phyloP scores from a whole-genome alignment of 30 jellyfish, hydroid and myxozoan genomes.

The Hydractinia symbiolongicarpus region DNA sequence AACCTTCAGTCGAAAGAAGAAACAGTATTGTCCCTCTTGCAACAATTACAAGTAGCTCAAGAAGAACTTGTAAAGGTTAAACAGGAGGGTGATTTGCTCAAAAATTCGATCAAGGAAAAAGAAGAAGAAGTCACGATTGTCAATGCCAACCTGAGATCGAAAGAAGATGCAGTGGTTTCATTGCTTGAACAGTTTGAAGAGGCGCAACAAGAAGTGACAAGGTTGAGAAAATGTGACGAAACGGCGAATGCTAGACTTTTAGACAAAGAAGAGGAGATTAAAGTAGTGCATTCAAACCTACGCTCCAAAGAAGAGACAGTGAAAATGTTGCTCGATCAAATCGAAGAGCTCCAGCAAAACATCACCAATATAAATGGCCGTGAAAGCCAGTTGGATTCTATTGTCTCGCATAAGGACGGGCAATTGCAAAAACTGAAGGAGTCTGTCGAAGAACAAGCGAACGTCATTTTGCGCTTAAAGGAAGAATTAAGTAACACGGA shows the following conservation, averaged over 20 bases:
- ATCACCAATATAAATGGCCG: neutral
- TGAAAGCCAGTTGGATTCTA: neutral
- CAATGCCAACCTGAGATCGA: constrained; percentile 23
- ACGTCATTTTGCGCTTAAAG: constrained; percentile 14
- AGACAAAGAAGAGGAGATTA: neutral
- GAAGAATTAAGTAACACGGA: constrained; percentile 30
- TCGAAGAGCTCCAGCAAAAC: constrained; percentile 9
- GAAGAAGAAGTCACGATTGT: constrained; percentile 16
- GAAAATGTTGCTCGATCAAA: neutral
- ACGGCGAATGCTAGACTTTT: neutral
- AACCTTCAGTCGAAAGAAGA: constrained; percentile 21
- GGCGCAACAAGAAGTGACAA: neutral
- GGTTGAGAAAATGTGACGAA: neutral
- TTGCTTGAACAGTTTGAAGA: constrained; percentile 6
- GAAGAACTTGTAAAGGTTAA: neutral
- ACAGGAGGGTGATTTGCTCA: neutral
- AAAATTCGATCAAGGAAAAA: neutral
- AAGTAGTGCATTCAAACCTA: neutral
- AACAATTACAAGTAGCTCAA: constrained; percentile 3
- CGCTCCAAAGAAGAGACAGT: constrained; percentile 22
- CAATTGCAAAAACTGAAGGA: constrained; percentile 12
- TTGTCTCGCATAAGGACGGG: constrained; percentile 20
- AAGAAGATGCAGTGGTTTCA: constrained; percentile 27
- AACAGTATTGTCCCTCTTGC: neutral
- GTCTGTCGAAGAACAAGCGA: constrained; percentile 25